These are phyloP conservation scores for Leptura quadrifasciata DNA, from an alignment of 2,888 invertebrate genomes.

Conservation along the genomic window DNA sequence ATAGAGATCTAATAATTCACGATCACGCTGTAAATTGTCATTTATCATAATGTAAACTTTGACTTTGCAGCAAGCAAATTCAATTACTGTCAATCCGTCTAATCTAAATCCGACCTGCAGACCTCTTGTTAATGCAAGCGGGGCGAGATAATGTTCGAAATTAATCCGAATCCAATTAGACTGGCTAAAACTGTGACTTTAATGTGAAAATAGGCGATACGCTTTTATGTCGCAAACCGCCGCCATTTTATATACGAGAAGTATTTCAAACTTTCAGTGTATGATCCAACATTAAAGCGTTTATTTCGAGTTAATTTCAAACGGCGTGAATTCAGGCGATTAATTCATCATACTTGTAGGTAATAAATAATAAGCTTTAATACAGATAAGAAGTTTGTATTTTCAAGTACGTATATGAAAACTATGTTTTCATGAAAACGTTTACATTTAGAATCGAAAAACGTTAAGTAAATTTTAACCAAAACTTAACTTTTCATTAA, in stretches of 20 bases:
- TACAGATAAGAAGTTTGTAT: not conserved
- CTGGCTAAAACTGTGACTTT: constrained; percentile 52
- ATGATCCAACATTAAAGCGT: constrained; percentile 10
- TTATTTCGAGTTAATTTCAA: not conserved
- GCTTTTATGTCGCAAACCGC: constrained; percentile 47
- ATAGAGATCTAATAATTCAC: constrained; percentile 71
- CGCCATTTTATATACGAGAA: constrained; percentile 14
- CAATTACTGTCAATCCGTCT: constrained; percentile 69
- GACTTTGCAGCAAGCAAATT: constrained; percentile 71
- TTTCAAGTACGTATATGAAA: not conserved
- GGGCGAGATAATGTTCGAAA: constrained; percentile 61
- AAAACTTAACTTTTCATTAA: too few species aligned
- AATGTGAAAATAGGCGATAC: constrained; percentile 46
- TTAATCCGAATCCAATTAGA: constrained; percentile 65
- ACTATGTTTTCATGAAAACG: not conserved
- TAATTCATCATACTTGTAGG: constrained; percentile 17
- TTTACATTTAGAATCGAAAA: not conserved
- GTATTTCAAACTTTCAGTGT: constrained; percentile 30
- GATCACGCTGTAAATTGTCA: constrained; percentile 71
- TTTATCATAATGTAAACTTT: constrained; percentile 73
- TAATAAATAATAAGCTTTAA: constrained; percentile 9
- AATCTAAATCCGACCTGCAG: constrained; percentile 61
- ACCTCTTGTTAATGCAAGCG: constrained; percentile 61
- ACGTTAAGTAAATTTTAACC: too few species aligned
- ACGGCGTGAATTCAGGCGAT: not conserved